phyloP scores from a whole-genome alignment of 35 echinoderm and acorn worm genomes.

The Apostichopus japonicus region DNA sequence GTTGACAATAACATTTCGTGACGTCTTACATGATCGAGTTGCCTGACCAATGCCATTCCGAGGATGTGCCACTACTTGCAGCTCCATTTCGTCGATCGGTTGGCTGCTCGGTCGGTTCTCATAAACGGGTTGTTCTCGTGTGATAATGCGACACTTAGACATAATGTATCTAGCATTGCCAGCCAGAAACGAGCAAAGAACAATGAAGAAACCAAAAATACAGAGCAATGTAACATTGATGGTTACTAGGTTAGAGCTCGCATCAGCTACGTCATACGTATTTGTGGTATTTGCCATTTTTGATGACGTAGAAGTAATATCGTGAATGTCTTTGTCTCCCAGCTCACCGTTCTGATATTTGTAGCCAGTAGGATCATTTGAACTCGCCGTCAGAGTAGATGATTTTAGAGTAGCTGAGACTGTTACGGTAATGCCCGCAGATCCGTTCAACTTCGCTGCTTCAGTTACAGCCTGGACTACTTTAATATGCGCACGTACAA shows the following conservation, averaged over 20 bases:
- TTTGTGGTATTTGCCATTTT: not conserved
- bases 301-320: not conserved
- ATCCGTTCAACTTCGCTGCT: not conserved
- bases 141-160: not conserved
- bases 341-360: no score
- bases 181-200: slow-evolving; percentile 31
- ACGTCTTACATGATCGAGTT: not conserved
- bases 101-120: not conserved
- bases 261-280: not conserved
- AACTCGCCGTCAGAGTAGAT: no score
- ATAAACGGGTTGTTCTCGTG: not conserved
- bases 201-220: slow-evolving; percentile 2
- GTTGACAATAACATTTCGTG: not conserved
- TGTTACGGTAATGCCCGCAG: not conserved
- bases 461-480: not conserved
- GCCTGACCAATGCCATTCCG: not conserved
- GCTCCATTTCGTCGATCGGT: not conserved
- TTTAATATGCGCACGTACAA: not conserved
- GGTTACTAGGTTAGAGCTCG: not conserved
- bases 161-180: slow-evolving; percentile 27
- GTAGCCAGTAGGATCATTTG: no score
- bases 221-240: not conserved
- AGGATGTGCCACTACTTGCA: no score
- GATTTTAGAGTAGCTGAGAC: no score
- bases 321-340: not conserved